These are phyloP conservation scores for Drosophila longiperda DNA, from an alignment of 2,888 invertebrate genomes.

Conservation along the genomic window DNA sequence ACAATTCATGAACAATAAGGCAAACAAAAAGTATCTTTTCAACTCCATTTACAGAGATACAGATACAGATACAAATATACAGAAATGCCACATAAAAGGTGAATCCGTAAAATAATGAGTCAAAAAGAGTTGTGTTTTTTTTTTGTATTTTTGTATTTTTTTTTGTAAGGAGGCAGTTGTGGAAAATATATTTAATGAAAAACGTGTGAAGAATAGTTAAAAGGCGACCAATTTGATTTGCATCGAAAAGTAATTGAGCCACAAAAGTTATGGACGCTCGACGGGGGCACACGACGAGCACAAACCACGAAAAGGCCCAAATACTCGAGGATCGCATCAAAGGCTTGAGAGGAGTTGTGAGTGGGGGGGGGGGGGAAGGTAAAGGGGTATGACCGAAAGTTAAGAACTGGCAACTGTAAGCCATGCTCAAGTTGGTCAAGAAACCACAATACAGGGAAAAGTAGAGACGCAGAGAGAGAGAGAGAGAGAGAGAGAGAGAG, in stretches of 20 bases:
- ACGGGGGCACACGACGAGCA: conserved; percentile 69
- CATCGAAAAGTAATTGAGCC: conserved; percentile 82
- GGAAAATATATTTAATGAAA: conserved; percentile 69
- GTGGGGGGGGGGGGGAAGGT: background rate
- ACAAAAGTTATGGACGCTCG: conserved; percentile 75
- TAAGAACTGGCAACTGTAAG: conserved; percentile 19
- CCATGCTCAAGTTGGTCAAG: conserved; percentile 13
- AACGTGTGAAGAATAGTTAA: conserved; percentile 82
- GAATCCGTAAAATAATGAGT: conserved; percentile 60
- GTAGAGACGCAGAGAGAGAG: background rate
- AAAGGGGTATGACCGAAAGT: conserved; percentile 5
- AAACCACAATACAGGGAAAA: conserved; percentile 16
- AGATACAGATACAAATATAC: conserved; percentile 7
- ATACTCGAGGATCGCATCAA: conserved; percentile 9
- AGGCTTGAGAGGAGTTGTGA: background rate
- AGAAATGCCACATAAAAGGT: conserved; percentile 24
- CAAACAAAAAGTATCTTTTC: conserved; percentile 66
- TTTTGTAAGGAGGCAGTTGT: conserved; percentile 17
- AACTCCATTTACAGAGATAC: conserved; percentile 64
- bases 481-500: no score
- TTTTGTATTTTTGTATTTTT: background rate
- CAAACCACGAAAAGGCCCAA: conserved; percentile 15
- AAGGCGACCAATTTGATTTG: conserved; percentile 81
- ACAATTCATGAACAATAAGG: conserved; percentile 65
- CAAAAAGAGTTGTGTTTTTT: conserved; percentile 34